phyloP scores from a whole-genome alignment of 2,113 vertebrate genomes.

The Tricholaema leucomelas region DNA sequence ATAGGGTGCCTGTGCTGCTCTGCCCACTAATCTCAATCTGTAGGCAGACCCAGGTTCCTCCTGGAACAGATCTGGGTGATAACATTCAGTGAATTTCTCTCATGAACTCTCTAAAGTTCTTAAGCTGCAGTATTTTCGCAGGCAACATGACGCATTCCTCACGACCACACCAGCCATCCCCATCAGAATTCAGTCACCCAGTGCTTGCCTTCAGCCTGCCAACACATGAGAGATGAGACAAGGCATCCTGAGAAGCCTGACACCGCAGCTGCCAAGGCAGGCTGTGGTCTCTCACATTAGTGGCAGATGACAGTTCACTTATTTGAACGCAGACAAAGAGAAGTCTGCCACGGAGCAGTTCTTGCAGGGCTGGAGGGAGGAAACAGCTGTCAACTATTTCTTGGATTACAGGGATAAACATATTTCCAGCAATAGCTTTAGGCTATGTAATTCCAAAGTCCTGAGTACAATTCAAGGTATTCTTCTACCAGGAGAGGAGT shows the following conservation, averaged over 20 bases:
- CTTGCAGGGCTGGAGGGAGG: constrained; percentile 41
- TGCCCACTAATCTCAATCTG: background rate
- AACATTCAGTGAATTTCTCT: background rate
- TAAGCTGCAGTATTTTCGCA: background rate
- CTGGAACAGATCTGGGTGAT: background rate
- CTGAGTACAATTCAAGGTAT: constrained; percentile 23
- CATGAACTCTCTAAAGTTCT: fast-evolving
- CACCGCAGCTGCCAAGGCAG: constrained; percentile 25
- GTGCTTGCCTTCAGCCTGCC: background rate
- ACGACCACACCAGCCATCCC: background rate
- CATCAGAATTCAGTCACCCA: background rate
- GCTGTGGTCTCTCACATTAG: background rate
- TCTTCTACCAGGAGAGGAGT: background rate
- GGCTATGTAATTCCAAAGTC: constrained; percentile 9
- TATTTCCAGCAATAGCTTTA: constrained; percentile 41
- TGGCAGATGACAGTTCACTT: constrained; percentile 46
- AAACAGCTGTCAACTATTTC: constrained; percentile 58
- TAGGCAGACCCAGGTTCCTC: background rate
- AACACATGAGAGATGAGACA: background rate
- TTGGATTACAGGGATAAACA: constrained; percentile 56
- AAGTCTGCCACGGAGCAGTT: background rate
- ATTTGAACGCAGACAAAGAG: constrained; percentile 31
- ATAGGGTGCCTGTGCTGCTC: background rate
- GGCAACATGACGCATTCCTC: background rate
- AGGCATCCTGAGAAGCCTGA: constrained; percentile 16